Conservation (phyloP, 2,113 vertebrate genomes). For the Phalacrocorax pelagicus region DNA sequence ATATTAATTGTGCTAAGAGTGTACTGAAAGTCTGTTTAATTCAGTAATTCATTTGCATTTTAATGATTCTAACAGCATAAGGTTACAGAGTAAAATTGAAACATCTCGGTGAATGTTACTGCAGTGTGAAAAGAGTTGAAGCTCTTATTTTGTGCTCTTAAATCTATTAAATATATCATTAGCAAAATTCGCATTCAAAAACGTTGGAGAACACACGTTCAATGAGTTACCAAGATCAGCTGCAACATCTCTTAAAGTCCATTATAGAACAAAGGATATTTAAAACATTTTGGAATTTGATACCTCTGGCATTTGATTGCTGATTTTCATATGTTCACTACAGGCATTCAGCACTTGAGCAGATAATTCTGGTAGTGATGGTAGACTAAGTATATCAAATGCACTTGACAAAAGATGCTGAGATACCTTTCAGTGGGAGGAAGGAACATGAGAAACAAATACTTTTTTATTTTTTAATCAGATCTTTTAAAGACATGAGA, state of each 20-base stretch:
- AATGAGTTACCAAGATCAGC: background rate
- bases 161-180: conserved; percentile 35
- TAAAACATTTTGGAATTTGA: background rate
- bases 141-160: conserved; percentile 39
- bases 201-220: background rate
- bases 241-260: background rate
- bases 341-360: background rate
- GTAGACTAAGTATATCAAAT: background rate
- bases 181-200: conserved; percentile 3
- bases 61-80: conserved; percentile 73
- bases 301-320: background rate
- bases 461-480: background rate
- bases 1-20: conserved; percentile 77
- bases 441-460: background rate
- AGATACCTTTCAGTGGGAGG: conserved; percentile 10
- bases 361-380: background rate
- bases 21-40: conserved; percentile 71
- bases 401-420: background rate
- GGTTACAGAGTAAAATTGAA: conserved; percentile 69
- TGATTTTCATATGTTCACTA: background rate
- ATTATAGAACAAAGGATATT: background rate
- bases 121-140: conserved; percentile 38
- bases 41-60: conserved; percentile 78
- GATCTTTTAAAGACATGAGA: conserved; percentile 22
- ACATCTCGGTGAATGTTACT: conserved; percentile 63